Evolutionary conservation across 2,797 vertebrate genomes (phyloP).

Genomic region (Chrosomus eos): DNA sequence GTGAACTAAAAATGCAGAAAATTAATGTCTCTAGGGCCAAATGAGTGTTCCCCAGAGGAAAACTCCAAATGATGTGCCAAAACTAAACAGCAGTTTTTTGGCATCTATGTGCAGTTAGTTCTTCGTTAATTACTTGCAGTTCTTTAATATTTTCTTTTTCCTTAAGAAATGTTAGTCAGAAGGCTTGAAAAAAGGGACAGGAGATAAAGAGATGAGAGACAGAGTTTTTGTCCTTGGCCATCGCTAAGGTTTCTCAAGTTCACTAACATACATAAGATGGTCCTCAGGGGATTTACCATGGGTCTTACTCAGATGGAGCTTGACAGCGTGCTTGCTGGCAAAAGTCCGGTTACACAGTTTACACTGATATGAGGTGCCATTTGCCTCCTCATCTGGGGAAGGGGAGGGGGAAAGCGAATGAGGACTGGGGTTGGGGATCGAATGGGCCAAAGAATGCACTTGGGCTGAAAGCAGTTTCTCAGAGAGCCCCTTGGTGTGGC

Average conservation of each 20-base stretch:
- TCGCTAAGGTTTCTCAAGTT: slow-evolving; percentile 96
- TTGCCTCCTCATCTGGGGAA: slow-evolving; percentile 90
- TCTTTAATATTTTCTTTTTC: slow-evolving; percentile 62
- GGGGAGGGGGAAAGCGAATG: slow-evolving; percentile 75
- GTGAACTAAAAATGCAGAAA: slow-evolving; percentile 66
- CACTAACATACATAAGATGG: slow-evolving; percentile 96
- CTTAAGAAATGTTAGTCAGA: slow-evolving; percentile 73
- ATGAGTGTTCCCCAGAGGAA: slow-evolving; percentile 70
- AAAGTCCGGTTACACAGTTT: slow-evolving; percentile 99
- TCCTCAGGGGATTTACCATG: slow-evolving; percentile 98
- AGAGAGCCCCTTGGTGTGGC: slow-evolving; percentile 90
- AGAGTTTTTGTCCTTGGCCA: slow-evolving; percentile 70
- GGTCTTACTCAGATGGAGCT: slow-evolving; percentile 99
- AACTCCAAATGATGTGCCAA: slow-evolving; percentile 86
- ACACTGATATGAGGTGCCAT: slow-evolving; percentile 90
- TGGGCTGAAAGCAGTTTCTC: slow-evolving; percentile 89
- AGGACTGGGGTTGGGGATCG: slow-evolving; percentile 70
- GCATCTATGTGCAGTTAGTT: slow-evolving; percentile 87
- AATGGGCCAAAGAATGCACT: slow-evolving; percentile 78
- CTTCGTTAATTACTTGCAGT: slow-evolving; percentile 73
- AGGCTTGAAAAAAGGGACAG: slow-evolving; percentile 73
- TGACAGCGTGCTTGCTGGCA: slow-evolving; percentile 98
- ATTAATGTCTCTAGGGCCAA: slow-evolving; percentile 75
- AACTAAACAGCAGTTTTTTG: slow-evolving; percentile 93
- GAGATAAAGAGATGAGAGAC: slow-evolving; percentile 62